These are phyloP conservation scores for Pristionchus maxplancki DNA, from an alignment of 2,888 invertebrate species.

Conservation along the genomic window DNA sequence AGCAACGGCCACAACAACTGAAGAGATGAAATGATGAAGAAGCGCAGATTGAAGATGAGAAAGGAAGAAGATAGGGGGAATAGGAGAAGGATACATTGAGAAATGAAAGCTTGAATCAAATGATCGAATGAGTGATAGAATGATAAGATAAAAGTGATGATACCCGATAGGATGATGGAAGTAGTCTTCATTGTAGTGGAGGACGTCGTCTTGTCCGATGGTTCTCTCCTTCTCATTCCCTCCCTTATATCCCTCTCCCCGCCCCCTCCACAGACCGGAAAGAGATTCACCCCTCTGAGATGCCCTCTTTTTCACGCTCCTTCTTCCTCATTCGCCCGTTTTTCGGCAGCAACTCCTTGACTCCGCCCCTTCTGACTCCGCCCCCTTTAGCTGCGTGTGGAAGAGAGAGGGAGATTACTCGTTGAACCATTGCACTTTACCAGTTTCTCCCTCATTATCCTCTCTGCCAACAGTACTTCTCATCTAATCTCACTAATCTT, in stretches of 20 bases:
- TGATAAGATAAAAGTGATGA: neutral
- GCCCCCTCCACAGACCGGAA: slow-evolving; percentile 45
- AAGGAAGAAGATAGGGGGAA: neutral
- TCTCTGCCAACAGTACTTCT: neutral
- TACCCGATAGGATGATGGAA: slow-evolving; percentile 10
- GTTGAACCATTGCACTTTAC: slow-evolving; percentile 20
- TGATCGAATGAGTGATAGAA: neutral
- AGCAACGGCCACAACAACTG: neutral
- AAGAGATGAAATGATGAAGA: neutral
- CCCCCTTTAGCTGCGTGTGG: neutral
- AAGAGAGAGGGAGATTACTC: neutral
- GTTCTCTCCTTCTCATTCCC: slow-evolving; percentile 32
- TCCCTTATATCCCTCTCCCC: slow-evolving; percentile 46
- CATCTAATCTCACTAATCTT: neutral
- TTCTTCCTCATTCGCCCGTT: slow-evolving; percentile 37
- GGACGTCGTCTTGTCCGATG: neutral
- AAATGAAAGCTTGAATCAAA: neutral
- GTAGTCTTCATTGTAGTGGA: slow-evolving; percentile 16
- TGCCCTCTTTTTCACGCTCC: slow-evolving; percentile 42
- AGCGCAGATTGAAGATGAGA: neutral
- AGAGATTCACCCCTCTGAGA: slow-evolving; percentile 24
- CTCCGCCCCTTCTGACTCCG: slow-evolving; percentile 10
- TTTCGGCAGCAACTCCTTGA: neutral
- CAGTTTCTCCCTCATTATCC: neutral
- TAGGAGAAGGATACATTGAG: neutral